phyloP scores from a whole-genome alignment of 2,888 invertebrate genomes.

The Oscheius onirici region DNA sequence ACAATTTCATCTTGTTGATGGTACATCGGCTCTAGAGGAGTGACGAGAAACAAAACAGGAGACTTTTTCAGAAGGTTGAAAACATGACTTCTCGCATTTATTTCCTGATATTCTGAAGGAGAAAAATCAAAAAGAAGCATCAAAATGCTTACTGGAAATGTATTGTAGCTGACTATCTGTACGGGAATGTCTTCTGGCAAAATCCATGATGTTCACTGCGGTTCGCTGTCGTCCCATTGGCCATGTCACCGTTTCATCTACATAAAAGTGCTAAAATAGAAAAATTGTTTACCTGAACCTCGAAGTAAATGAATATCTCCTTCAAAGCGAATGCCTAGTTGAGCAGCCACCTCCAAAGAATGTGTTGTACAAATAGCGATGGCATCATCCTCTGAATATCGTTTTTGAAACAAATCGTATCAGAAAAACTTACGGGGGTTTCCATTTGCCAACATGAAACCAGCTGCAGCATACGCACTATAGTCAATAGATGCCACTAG shows the following conservation, averaged over 20 bases:
- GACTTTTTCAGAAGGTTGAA: not conserved
- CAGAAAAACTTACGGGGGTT: constrained; percentile 2
- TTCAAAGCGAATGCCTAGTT: constrained; percentile 11
- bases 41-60: not conserved
- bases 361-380: not conserved
- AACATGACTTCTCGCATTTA: not conserved
- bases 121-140: not conserved
- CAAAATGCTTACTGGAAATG: not conserved
- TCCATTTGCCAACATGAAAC: constrained; percentile 20
- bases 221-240: not conserved
- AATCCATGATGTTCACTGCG: constrained; percentile 10
- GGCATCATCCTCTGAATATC: constrained; percentile 4
- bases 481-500: not conserved
- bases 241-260: not conserved
- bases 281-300: not conserved
- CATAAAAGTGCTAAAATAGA: not conserved
- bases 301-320: constrained; percentile 15
- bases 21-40: constrained; percentile 15
- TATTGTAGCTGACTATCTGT: not conserved
- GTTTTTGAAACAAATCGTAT: not conserved
- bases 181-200: not conserved
- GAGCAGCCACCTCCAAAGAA: not conserved
- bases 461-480: constrained; percentile 22
- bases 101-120: constrained; percentile 6
- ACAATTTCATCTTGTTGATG: not conserved